Conservation (phyloP, 2,113 vertebrate species). For the Cephalopterus ornatus region DNA sequence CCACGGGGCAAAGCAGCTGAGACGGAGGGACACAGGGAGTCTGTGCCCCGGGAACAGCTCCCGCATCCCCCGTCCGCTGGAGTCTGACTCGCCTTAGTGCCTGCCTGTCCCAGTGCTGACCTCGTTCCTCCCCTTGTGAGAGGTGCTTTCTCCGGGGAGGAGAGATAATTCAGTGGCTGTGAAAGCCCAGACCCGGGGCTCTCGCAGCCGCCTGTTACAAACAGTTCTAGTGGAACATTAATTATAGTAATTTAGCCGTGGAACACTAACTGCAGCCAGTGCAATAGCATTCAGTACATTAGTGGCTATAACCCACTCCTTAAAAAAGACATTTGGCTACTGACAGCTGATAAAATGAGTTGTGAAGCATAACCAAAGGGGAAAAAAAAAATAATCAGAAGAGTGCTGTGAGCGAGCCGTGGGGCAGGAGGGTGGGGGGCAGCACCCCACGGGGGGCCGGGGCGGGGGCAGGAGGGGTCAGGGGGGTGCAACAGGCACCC, state of each 20-base stretch:
- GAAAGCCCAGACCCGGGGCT: constrained; percentile 19
- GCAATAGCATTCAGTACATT: constrained; percentile 68
- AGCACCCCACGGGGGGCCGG: not conserved
- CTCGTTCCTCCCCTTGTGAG: not conserved
- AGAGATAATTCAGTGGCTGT: constrained; percentile 22
- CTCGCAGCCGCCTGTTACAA: constrained; percentile 50
- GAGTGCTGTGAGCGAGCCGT: not conserved
- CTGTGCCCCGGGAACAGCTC: not conserved
- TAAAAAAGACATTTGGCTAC: constrained; percentile 70
- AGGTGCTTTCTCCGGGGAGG: constrained; percentile 1
- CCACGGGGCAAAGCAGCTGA: not conserved
- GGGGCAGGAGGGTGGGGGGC: not conserved
- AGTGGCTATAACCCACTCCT: constrained; percentile 69
- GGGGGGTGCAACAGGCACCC: not conserved
- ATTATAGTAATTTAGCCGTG: constrained; percentile 68
- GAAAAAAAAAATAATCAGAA: not conserved
- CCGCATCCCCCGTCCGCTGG: not conserved
- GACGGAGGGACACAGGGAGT: rapidly evolving
- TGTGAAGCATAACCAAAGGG: constrained; percentile 64
- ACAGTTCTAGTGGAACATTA: constrained; percentile 66
- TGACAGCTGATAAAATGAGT: constrained; percentile 70
- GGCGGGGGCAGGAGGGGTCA: not conserved
- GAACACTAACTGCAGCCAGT: constrained; percentile 67
- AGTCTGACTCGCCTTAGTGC: not conserved
- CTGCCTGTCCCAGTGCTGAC: not conserved